Evolutionary conservation across 92 coral and sea anemone species (phyloP).

Genomic region (Parazoanthus atlanticus): DNA sequence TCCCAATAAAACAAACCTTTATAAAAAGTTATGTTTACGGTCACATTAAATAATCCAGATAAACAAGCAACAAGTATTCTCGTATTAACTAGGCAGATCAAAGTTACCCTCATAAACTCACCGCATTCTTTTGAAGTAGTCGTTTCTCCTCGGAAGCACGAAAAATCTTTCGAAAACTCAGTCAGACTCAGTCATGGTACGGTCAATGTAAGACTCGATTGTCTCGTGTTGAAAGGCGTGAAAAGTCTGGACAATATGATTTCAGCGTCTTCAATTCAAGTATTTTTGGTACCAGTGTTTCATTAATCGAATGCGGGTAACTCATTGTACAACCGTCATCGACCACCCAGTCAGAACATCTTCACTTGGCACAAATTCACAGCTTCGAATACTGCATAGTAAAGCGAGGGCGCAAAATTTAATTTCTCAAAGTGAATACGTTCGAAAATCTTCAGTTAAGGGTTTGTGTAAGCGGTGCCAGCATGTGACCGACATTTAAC

Average conservation of each 20-base stretch:
- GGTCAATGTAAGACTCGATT: not conserved
- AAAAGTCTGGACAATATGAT: not conserved
- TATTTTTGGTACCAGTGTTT: conserved; percentile 12
- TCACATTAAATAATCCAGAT: not conserved
- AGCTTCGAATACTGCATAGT: no score
- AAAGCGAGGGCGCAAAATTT: no score
- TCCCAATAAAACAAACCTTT: no score
- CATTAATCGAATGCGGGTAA: conserved; percentile 4
- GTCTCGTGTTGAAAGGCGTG: conserved; percentile 1
- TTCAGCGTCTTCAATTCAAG: not conserved
- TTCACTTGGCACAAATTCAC: no score
- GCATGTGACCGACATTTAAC: no score
- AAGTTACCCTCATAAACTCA: not conserved
- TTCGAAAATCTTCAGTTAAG: no score
- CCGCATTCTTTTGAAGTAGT: not conserved
- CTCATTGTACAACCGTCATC: not conserved
- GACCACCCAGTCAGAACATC: not conserved
- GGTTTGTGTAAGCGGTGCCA: no score
- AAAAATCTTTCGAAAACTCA: not conserved
- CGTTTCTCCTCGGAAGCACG: not conserved
- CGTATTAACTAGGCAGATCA: not conserved
- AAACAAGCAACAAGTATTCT: not conserved
- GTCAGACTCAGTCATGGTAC: not conserved
- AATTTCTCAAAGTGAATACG: no score
- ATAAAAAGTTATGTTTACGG: no score